Base-by-base conservation (phyloP, 92 coral and sea anemone species). In the Virgularia gustaviana region DNA sequence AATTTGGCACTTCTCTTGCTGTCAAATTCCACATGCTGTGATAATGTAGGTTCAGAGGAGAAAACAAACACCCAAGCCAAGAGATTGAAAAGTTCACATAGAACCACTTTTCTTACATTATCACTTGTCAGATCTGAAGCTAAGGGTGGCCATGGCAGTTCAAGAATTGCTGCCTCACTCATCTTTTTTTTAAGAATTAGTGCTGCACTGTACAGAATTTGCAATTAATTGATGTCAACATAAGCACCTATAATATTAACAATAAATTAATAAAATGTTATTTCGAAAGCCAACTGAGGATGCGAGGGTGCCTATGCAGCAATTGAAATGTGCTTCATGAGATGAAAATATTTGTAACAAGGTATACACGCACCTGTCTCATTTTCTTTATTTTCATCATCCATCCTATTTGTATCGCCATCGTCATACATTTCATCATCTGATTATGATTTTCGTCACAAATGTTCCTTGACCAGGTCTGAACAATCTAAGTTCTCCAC, bases 71-170 rank as follows among this genome's bases (percentile, higher is more conserved):
- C 36, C 41, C 67, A 60, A 35, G 67, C 67, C 24, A 60, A 19
- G 11, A 60, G 20, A 35, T 60, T 60, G 22, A 60, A 60, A 60
- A 60, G 67, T 35, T 60, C 67, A 31, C 67, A 35, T 60, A 2
- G 67, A 35, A 60, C 67, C 36, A 60, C 27, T 60, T 60, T 60
- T 35, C 36, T 31, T 44, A 60, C 39, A 60, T 60, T 60, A 32
- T 60, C 67, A 6, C 10, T 28, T 0, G 67, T 28, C 67, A 60
- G 43, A 32, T 13, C 19, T 30, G 67, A 24, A 2, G 15, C 31
- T 60, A 32, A 30, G 4, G 67, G 67, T 60, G 36, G 36, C 70
- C 36, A 62, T 31, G 60, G 60, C 19, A 53, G 60, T 16, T 53
- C 23, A 18, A 53, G 60, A 2, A 16, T 53, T 53, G 60, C 23